Evolutionary conservation across 2,888 invertebrate genomes (phyloP).

Genomic region (Mesorhabditis spiculigera): DNA sequence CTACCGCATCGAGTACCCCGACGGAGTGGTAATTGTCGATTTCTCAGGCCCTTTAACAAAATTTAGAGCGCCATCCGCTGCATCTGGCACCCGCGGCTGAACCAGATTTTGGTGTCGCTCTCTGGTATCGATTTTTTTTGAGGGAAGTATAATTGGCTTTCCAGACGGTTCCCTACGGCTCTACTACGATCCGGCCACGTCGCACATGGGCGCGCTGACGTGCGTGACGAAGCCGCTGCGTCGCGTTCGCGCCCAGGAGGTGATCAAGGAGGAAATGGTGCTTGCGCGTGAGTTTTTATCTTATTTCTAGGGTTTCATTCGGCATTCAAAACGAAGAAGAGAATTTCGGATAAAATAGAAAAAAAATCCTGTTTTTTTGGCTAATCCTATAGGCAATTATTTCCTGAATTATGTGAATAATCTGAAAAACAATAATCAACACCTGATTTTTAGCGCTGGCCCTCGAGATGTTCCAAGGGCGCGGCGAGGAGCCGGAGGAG

Average conservation of each 20-base stretch:
- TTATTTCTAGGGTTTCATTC: neutral
- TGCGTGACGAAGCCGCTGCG: constrained; percentile 69
- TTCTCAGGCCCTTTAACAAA: neutral
- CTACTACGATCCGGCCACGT: constrained; percentile 82
- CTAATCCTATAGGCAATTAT: constrained; percentile 42
- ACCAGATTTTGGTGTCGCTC: constrained; percentile 88
- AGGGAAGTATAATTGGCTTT: neutral
- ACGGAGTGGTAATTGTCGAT: constrained; percentile 64
- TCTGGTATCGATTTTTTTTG: constrained; percentile 67
- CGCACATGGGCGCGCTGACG: constrained; percentile 80
- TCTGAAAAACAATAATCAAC: too few relatives aligned
- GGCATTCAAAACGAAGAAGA: neutral
- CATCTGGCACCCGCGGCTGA: constrained; percentile 94
- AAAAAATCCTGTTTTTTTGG: constrained; percentile 61
- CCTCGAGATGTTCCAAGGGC: constrained; percentile 84
- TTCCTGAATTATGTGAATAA: too few relatives aligned
- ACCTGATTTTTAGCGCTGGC: constrained; percentile 68
- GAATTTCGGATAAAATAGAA: too few relatives aligned
- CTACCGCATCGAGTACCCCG: constrained; percentile 73
- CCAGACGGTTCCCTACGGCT: constrained; percentile 68
- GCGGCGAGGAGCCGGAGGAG: constrained; percentile 61
- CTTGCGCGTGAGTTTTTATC: constrained; percentile 72
- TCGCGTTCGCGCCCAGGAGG: constrained; percentile 68
- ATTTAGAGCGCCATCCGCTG: constrained; percentile 73
- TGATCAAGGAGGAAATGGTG: constrained; percentile 84